A percentile compares a stretch with the other conserved stretches of the same genome.
These are phyloP conservation scores for Eupithecia subfuscata DNA, from an alignment of 2,888 invertebrate species.

Conservation along the genomic window DNA sequence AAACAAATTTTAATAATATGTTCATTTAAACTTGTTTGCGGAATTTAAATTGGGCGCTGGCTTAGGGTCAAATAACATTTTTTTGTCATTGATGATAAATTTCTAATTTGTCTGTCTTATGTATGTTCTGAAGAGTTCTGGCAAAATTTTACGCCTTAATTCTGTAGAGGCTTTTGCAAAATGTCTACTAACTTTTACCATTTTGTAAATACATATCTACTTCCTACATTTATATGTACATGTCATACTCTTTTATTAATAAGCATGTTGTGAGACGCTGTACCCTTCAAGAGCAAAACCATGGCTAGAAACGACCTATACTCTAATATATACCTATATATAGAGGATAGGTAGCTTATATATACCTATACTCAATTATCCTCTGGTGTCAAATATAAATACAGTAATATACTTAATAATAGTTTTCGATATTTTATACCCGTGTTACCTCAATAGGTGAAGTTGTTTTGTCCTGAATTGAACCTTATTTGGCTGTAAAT, in stretches of 20 bases:
- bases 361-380: not conserved
- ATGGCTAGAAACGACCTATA: not conserved
- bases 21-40: not conserved
- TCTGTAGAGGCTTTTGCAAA: not conserved
- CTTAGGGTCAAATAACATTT: not conserved
- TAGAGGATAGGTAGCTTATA: no score
- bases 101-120: not conserved
- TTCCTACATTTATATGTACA: not conserved
- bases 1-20: not conserved
- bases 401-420: conserved; percentile 12
- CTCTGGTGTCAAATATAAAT: conserved; percentile 26
- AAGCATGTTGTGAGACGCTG: not conserved
- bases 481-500: conserved; percentile 22
- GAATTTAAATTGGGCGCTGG: not conserved
- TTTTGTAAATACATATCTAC: not conserved
- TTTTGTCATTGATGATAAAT: not conserved
- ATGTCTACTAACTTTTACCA: not conserved
- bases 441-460: conserved; percentile 17
- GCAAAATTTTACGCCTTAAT: not conserved
- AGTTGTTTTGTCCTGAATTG: conserved; percentile 17
- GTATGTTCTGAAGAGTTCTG: not conserved
- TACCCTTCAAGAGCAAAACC: not conserved
- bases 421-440: conserved; percentile 21
- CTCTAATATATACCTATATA: no score
- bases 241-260: not conserved